Evolutionary conservation across 2,113 vertebrate genomes (phyloP).

Genomic region (Engystomops pustulosus): DNA sequence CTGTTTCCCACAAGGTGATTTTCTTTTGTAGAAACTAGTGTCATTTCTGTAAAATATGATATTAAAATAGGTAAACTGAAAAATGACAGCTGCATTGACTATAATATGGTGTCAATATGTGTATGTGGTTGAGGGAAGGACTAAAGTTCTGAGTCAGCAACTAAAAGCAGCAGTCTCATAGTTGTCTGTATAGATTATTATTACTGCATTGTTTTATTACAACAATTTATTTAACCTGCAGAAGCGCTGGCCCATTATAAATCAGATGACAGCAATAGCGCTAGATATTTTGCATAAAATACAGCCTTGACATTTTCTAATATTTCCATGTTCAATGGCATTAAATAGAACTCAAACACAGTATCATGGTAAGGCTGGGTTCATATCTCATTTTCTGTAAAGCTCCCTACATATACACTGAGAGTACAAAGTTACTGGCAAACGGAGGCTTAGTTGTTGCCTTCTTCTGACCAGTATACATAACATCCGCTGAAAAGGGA

Average conservation of each 20-base stretch:
- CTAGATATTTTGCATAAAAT: background rate
- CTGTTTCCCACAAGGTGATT: conserved; percentile 27
- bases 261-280: background rate
- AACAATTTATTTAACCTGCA: background rate
- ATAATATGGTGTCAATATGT: background rate
- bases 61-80: background rate
- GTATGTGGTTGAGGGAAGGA: background rate
- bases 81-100: background rate
- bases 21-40: background rate
- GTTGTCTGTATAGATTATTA: background rate
- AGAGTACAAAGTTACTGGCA: too few species aligned
- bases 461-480: too few species aligned
- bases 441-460: too few species aligned
- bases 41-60: background rate
- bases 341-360: too few species aligned
- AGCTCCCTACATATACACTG: too few species aligned
- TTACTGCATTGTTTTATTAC: background rate
- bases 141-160: background rate
- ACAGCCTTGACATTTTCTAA: background rate
- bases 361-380: too few species aligned
- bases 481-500: too few species aligned
- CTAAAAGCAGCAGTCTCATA: background rate
- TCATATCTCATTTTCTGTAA: too few species aligned
- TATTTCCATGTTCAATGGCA: background rate
- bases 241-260: background rate